Base-by-base conservation (phyloP, 2,113 vertebrate species). In the Pagrus major region DNA sequence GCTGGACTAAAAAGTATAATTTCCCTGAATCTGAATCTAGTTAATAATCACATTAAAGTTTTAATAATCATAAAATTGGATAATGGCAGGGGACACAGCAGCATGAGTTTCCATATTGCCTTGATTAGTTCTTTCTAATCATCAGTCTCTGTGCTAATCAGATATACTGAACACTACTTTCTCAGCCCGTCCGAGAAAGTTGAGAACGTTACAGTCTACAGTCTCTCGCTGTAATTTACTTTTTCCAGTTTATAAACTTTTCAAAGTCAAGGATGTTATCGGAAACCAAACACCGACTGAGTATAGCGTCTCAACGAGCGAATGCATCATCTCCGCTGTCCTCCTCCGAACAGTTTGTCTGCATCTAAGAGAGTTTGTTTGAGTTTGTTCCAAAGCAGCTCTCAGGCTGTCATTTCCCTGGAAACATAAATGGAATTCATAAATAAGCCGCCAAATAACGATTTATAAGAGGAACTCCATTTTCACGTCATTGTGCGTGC, bases 11-110 rank as follows among this genome's bases (percentile, higher is more conserved):
- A 65, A 41, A 64, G 54, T 33, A 79, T 78, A 0, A 55, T 76
- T 81, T 80, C 14, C 31, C 61, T 66, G 44, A 78, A 78, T 81
- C 71, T 71, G 60, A 81, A 31, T 84, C 18, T 55, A 55, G 56
- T 77, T 90, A 83, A 81, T 80, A 68, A 79, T 86, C 56, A 65
- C 66, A 86, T 73, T 76, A 69, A 78, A 76, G 41, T 76, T 90
- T 78, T 76, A 83, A 83, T 85, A 72, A 78, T 84, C 68, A 64
- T 85, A 25, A 78, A 86, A 74, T 55, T 72, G 46, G 66, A 83
- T 78, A 35, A 83, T 60, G 33, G 58, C 65, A 66, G n/a, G 23
- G 63, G 47, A 73, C 56, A 76, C 54, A 68, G 64, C 51, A 59
- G 64, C 33, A 33, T 25, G 6, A 31, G n/a, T 80, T 69, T 73